Conservation (phyloP, 2,113 vertebrate genomes). For the Donacobius atricapilla region DNA sequence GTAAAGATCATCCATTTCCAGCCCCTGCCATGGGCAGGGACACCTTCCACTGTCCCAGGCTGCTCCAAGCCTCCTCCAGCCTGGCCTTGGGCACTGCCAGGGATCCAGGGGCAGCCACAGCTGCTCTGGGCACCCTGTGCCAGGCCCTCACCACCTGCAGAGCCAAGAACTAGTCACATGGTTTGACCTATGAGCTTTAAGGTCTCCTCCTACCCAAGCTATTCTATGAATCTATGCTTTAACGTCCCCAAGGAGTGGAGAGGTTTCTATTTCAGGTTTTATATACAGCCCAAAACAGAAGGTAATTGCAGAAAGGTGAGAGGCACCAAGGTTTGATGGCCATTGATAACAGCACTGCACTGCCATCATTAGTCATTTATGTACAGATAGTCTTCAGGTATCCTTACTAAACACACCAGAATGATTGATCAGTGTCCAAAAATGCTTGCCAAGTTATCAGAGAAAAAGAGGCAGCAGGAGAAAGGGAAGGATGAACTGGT, state of each 20-base stretch:
- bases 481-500: not conserved
- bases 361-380: not conserved
- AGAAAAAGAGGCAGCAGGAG: not conserved
- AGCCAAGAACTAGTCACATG: not conserved
- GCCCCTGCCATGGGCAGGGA: not conserved
- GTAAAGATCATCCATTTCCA: not conserved
- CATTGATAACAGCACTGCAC: not conserved
- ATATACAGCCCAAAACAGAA: not conserved
- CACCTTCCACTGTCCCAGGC: rapidly evolving
- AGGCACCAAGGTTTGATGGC: not conserved
- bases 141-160: not conserved
- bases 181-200: not conserved
- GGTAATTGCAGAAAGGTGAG: not conserved
- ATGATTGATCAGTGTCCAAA: not conserved
- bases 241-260: not conserved
- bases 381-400: not conserved
- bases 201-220: not conserved
- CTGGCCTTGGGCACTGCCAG: not conserved
- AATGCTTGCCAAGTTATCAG: not conserved
- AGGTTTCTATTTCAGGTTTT: not conserved
- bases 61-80: not conserved
- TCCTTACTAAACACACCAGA: not conserved
- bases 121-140: not conserved
- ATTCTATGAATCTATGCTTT: not conserved
- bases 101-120: not conserved